Conservation (phyloP, 2,797 vertebrate species). For the Eupleurogrammus muticus region DNA sequence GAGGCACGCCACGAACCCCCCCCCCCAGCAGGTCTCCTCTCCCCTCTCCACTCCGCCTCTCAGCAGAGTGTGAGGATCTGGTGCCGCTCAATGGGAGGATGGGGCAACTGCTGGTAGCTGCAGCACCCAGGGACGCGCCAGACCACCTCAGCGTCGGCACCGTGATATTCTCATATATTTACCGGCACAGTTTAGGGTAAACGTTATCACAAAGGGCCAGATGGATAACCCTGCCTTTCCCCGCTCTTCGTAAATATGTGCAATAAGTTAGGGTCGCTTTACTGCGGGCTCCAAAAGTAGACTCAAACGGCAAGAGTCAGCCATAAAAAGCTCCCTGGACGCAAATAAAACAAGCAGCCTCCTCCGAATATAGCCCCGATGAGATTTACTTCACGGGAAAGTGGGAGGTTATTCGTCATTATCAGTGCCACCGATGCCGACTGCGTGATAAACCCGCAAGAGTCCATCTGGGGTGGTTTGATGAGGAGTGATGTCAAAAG, state of each 20-base stretch:
- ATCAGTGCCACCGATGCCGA: constrained; percentile 31
- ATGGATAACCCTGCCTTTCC: not conserved
- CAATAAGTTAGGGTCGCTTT: constrained; percentile 57
- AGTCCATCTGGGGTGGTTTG: constrained; percentile 34
- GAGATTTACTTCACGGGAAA: constrained; percentile 58
- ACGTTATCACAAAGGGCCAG: constrained; percentile 9
- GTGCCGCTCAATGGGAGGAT: constrained; percentile 94
- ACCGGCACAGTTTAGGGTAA: constrained; percentile 41
- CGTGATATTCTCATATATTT: constrained; percentile 37
- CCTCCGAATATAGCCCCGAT: constrained; percentile 39
- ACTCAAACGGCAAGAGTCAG: constrained; percentile 31
- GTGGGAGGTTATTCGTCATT: constrained; percentile 46
- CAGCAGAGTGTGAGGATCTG: constrained; percentile 83
- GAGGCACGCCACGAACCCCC: constrained; percentile 22
- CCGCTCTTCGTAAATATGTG: constrained; percentile 44
- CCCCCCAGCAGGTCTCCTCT: constrained; percentile 17
- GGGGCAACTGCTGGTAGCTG: constrained; percentile 86
- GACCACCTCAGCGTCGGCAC: constrained; percentile 42
- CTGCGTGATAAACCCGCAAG: constrained; percentile 26
- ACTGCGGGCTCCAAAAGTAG: constrained; percentile 50
- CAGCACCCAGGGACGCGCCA: constrained; percentile 57
- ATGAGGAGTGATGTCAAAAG: constrained; percentile 44
- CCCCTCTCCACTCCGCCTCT: constrained; percentile 33
- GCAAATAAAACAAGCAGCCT: constrained; percentile 60
- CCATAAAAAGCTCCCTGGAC: constrained; percentile 62